Percentiles rank a stretch among this genome's conserved stretches.
Evolutionary conservation across 2,113 vertebrate species (phyloP).

Genomic region (Chaetops frenatus): DNA sequence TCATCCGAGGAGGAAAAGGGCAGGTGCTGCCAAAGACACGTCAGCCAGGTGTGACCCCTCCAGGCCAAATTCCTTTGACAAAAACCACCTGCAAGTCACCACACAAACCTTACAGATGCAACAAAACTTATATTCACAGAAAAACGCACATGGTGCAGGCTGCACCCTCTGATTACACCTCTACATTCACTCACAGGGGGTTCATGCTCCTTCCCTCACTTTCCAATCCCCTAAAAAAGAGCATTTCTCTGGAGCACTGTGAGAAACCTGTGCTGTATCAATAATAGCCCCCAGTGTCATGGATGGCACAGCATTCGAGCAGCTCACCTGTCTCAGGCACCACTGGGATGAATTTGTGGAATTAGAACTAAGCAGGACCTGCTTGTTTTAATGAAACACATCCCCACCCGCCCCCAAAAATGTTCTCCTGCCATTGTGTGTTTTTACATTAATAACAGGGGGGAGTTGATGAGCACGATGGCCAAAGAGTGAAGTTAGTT

Average conservation of each 20-base stretch:
- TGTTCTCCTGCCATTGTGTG: neutral
- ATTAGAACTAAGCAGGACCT: neutral
- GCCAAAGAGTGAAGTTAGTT: neutral
- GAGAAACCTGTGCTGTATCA: neutral
- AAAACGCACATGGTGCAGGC: neutral
- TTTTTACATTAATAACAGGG: neutral
- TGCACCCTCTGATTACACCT: neutral
- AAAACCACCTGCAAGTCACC: neutral
- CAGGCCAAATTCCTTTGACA: rapidly evolving
- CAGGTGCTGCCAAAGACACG: rapidly evolving
- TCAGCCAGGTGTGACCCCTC: neutral
- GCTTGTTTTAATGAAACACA: neutral
- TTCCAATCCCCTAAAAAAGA: neutral
- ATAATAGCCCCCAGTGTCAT: neutral
- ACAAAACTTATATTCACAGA: neutral
- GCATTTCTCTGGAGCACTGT: neutral
- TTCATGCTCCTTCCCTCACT: neutral
- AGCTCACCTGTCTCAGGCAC: neutral
- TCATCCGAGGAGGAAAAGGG: neutral
- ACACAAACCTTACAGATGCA: neutral
- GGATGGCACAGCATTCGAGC: rapidly evolving
- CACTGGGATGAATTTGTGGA: neutral
- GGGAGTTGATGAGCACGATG: neutral
- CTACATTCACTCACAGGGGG: rapidly evolving
- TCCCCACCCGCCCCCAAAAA: neutral